Evolutionary conservation across 2,888 invertebrate species (phyloP), one percentile per base, ranked within the genome.

Genomic region (Agrochola circellaris): DNA sequence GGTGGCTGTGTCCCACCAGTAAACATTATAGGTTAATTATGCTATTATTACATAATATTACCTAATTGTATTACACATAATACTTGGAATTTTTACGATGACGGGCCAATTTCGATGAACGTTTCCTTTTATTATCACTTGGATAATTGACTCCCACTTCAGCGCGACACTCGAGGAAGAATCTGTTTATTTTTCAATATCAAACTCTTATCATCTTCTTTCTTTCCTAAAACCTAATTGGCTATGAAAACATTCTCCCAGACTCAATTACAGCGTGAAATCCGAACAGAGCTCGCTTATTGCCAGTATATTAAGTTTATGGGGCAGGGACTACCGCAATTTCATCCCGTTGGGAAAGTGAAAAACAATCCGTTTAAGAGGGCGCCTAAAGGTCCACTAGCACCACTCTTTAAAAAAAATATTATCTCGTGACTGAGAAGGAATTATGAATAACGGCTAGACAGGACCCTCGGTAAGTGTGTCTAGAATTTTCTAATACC

Each of bases 251-350:
- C 7, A 54, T 23, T 65, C 20, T 48, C 17, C 2, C 0, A 56
- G 48, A 13, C 17, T 30, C 56, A 80, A 67, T 67, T 56, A 80
- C 30, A 34, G 30, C 48, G n/a, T 62, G 56, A 56, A 62, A 81
- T 62, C 66, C 13, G 56, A 73, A 48, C 45, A 42, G 56, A 58
- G 48, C 61, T 73, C 48, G 38, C 34, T 73, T 67, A 81, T 58
- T 74, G 62, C 56, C 62, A 58, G 26, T 81, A 51, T 58, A 26
- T 74, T 68, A 62, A 26, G 30, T 79, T 68, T 73, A 81, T 51
- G 26, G 26, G 61, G 51, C 54, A 67, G n/a, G 15, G 11, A 38
- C 15, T 51, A 62, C 34, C 42, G 42, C 51, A 51, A 68, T 64
- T 58, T 68, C 15, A 2, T 68, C 26, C 3, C 20, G 26, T 30